Percentiles rank a stretch among this genome's conserved stretches.
These are phyloP conservation scores for Conus canariensis DNA, from an alignment of 2,888 invertebrate species.

Conservation along the genomic window DNA sequence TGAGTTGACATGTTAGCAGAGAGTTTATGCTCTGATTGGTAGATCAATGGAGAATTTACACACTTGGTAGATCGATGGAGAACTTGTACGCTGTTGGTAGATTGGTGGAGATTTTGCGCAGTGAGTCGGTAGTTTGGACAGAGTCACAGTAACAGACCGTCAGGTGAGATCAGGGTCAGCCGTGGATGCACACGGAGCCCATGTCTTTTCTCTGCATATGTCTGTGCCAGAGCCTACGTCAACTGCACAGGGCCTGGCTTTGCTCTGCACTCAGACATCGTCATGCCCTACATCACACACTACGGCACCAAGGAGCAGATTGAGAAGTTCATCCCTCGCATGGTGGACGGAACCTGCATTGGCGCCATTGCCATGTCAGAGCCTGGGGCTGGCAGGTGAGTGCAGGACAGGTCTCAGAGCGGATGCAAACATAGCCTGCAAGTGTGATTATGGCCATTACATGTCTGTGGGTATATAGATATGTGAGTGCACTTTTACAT, in stretches of 20 bases:
- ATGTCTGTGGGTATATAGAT: neutral
- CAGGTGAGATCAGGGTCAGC: too few species aligned
- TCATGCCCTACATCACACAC: conserved; percentile 79
- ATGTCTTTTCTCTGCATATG: too few species aligned
- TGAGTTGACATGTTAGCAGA: too few species aligned
- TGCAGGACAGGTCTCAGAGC: neutral
- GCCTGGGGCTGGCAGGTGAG: conserved; percentile 79
- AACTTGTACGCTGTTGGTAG: too few species aligned
- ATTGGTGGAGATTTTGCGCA: too few species aligned
- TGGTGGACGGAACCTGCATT: conserved; percentile 78
- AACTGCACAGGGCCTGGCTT: conserved; percentile 78
- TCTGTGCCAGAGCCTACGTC: conserved; percentile 72
- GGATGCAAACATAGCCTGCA: neutral
- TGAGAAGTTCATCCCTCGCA: conserved; percentile 77
- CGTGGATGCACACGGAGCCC: too few species aligned
- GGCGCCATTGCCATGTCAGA: conserved; percentile 80
- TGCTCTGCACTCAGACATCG: conserved; percentile 79
- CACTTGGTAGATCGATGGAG: too few species aligned
- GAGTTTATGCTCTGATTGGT: too few species aligned
- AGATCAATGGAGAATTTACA: too few species aligned
- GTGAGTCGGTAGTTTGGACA: too few species aligned
- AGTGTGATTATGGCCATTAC: neutral
- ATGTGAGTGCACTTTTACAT: neutral
- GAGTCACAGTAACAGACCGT: too few species aligned
- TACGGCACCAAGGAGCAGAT: conserved; percentile 79